Conservation (phyloP, 2,888 invertebrate genomes). For the Pyrrhia umbra region DNA sequence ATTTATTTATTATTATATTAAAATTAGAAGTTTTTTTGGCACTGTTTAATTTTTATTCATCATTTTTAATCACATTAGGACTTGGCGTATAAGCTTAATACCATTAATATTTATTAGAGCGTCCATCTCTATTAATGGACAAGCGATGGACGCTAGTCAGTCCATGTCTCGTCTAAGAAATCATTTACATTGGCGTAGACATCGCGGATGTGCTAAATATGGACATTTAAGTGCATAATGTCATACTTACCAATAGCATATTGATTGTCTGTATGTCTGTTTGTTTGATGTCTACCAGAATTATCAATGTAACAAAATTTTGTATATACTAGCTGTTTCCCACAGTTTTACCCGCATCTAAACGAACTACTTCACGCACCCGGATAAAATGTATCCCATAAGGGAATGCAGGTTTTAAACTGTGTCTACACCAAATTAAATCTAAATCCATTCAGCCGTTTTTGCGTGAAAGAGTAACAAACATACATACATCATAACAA, state of each 20-base stretch:
- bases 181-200: slow-evolving; percentile 53
- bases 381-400: too few species aligned
- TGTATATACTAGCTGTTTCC: too few species aligned
- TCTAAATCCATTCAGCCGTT: too few species aligned
- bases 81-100: slow-evolving; percentile 1
- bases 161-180: slow-evolving; percentile 49
- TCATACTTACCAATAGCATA: neutral
- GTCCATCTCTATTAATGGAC: slow-evolving; percentile 47
- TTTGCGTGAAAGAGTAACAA: too few species aligned
- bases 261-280: slow-evolving; percentile 2
- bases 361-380: too few species aligned
- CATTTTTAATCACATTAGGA: slow-evolving; percentile 22
- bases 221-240: slow-evolving; percentile 36
- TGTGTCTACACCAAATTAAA: too few species aligned
- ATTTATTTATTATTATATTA: too few species aligned
- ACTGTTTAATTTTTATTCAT: slow-evolving; percentile 1
- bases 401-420: too few species aligned
- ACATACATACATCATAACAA: too few species aligned
- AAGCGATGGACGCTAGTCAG: slow-evolving; percentile 14
- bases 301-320: too few species aligned
- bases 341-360: too few species aligned
- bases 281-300: neutral
- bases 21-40: too few species aligned
- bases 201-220: slow-evolving; percentile 40
- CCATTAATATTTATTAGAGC: slow-evolving; percentile 50